Conservation (phyloP, 2,888 invertebrate species). For the Operophtera brumata region DNA sequence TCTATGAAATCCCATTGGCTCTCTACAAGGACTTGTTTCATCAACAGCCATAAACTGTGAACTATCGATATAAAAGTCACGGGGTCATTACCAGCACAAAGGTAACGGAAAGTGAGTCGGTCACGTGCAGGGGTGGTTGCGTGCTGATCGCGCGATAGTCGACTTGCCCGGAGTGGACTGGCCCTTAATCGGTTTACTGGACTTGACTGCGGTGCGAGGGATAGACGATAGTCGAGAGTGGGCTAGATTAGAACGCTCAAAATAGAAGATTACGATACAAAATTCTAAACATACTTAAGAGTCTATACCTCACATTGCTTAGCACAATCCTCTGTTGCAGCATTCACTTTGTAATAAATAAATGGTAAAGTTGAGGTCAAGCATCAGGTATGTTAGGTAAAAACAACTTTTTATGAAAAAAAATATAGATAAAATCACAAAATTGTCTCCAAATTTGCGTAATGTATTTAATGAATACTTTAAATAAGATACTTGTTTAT, state of each 20-base stretch:
- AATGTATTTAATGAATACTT: no score
- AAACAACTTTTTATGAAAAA: no score
- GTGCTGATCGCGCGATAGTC: slow-evolving; percentile 65
- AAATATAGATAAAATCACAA: no score
- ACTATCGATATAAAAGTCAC: slow-evolving; percentile 59
- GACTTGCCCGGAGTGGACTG: slow-evolving; percentile 52
- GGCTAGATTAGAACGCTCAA: not conserved
- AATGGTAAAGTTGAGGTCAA: no score
- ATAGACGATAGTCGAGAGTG: not conserved
- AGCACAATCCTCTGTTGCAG: no score
- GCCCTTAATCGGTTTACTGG: slow-evolving; percentile 74
- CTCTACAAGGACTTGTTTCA: not conserved
- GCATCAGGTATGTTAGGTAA: no score
- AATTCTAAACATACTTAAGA: no score
- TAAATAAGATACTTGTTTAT: no score
- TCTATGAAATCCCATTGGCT: not conserved
- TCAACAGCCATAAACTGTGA: slow-evolving; percentile 29
- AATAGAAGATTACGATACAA: no score
- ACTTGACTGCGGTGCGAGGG: slow-evolving; percentile 44
- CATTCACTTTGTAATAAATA: no score
- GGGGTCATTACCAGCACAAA: slow-evolving; percentile 68
- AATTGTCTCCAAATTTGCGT: no score
- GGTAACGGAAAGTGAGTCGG: slow-evolving; percentile 52
- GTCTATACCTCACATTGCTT: no score
- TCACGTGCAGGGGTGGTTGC: slow-evolving; percentile 54